Base-by-base conservation (phyloP, 1,140 invertebrate species). In the Panagrolaimus sp. region DNA sequence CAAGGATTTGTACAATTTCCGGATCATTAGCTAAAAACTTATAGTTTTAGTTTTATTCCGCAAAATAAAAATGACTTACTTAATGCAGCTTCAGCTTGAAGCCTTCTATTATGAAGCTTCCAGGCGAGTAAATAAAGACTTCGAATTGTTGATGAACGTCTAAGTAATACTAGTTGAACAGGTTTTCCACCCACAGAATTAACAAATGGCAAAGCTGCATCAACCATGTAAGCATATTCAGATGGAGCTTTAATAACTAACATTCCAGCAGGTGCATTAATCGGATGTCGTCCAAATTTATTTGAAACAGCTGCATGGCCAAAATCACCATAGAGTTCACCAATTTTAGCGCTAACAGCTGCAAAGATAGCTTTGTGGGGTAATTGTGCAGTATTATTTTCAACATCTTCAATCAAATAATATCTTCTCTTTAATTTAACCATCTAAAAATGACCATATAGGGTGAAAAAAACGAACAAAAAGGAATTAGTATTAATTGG, bases 251-350 rank as follows among this genome's bases (percentile, higher is more conserved):
- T 58, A 21, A 58, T 26, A 8, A 58, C 28, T 10, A 26, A 28
- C 52, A 58, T 58, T n/a, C 52, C 52, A 21, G 52, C n/a, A 24
- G 52, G 52, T 28, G 52, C 52, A 10, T 14, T n/a, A 28, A 58
- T 28, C 14, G 21, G 21, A 5, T 10, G 17, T 58, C 21, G 21
- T 4, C 21, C 28, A 21, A 28, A 58, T 14, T 21, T 26, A 58
- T 21, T 26, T 28, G 28, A 12, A 5, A 58, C 21, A 8, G 52
- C 52, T n/a, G 21, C 52, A 21, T 21, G 10, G 14, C 52, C 52
- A 3, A 28, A 21, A 6, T 58, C 52, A 58, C 52, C 52, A 28
- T 58, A 58, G 8, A 58, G 52, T 21, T 21, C 21, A 4, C 28
- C 28, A 21, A 58, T 58, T 28, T 58, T 58, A n/a, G 21, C 52